phyloP scores from a whole-genome alignment of 1,140 invertebrate species.

The Pectinophora gossypiella region DNA sequence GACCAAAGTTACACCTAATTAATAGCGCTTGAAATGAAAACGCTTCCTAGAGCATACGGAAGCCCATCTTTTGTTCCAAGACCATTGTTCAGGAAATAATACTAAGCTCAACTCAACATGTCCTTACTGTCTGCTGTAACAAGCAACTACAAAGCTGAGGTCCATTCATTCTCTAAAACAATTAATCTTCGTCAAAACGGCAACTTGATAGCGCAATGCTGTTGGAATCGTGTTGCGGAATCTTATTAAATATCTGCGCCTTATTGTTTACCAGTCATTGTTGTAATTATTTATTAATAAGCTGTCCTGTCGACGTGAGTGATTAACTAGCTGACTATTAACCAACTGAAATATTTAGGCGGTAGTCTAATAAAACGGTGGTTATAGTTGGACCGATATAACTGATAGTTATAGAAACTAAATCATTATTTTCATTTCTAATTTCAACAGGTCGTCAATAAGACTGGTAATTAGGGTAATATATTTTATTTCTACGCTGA shows the following conservation, averaged over 20 bases:
- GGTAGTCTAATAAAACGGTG: too few relatives aligned
- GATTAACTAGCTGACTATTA: conserved; percentile 21
- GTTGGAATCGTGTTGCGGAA: conserved; percentile 51
- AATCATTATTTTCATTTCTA: too few relatives aligned
- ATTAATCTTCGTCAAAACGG: conserved; percentile 64
- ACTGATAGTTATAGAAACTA: too few relatives aligned
- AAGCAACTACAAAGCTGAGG: conserved; percentile 25
- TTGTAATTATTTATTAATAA: conserved; percentile 63
- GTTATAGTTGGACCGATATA: too few relatives aligned
- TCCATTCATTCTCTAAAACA: conserved; percentile 28
- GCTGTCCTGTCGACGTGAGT: conserved; percentile 36
- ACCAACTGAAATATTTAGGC: neutral
- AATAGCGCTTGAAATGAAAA: neutral
- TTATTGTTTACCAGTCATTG: conserved; percentile 57
- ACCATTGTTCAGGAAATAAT: conserved; percentile 11
- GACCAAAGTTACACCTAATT: neutral
- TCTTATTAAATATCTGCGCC: conserved; percentile 50
- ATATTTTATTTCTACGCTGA: neutral
- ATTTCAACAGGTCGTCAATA: too few relatives aligned
- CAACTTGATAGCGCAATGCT: conserved; percentile 43
- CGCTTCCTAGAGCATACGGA: neutral
- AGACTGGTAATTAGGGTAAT: too few relatives aligned
- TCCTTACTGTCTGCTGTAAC: conserved; percentile 20
- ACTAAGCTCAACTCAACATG: conserved; percentile 20
- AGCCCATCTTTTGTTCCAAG: neutral